phyloP scores from a whole-genome alignment of 2,113 vertebrate genomes.

The Stegostoma tigrinum region DNA sequence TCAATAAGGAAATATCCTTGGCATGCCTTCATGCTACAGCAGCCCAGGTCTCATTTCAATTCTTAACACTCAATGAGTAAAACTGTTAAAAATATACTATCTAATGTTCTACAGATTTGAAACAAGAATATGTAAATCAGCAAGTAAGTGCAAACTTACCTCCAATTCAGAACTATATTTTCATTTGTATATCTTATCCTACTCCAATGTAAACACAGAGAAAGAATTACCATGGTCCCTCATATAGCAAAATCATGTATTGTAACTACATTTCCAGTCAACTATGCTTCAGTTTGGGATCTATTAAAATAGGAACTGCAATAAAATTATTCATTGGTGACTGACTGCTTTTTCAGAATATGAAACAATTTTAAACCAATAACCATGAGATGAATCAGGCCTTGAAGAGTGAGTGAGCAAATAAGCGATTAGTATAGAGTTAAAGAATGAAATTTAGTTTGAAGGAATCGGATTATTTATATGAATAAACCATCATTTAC shows the following conservation, averaged over 20 bases:
- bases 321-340: background rate
- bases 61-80: background rate
- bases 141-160: background rate
- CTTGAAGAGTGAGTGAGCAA: background rate
- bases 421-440: background rate
- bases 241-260: background rate
- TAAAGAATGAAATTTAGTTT: background rate
- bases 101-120: background rate
- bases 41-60: background rate
- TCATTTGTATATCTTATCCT: background rate
- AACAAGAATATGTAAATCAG: background rate
- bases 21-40: background rate
- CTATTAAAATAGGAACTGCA: background rate
- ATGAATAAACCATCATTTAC: background rate
- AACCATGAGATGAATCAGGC: background rate
- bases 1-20: background rate
- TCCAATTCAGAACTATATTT: background rate
- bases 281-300: background rate
- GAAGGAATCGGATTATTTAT: background rate
- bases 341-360: background rate
- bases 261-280: background rate
- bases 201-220: background rate
- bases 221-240: background rate
- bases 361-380: background rate
- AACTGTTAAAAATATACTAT: conserved; percentile 18